Evolutionary conservation across 2,113 vertebrate genomes (phyloP).

Genomic region (Paraplagusia blochii): DNA sequence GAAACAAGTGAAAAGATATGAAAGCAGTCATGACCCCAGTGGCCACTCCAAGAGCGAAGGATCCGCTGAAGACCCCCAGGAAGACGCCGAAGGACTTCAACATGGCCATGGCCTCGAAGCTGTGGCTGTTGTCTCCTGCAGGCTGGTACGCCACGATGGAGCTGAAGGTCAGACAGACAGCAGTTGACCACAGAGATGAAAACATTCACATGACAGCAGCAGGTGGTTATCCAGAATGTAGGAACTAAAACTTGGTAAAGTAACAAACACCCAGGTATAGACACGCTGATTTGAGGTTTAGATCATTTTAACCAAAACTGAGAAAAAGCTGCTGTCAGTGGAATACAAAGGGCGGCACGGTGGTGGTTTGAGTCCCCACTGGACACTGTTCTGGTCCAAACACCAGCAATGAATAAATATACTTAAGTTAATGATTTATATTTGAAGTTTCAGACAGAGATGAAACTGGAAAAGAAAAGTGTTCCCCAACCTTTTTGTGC

Average conservation of each 20-base stretch:
- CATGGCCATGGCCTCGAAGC: conserved; percentile 91
- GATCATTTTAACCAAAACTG: neutral
- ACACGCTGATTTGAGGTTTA: neutral
- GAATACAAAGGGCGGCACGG: neutral
- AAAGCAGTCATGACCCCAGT: conserved; percentile 94
- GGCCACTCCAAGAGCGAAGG: conserved; percentile 91
- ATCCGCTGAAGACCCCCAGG: conserved; percentile 94
- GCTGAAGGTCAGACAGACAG: conserved; percentile 61
- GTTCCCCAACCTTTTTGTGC: no score
- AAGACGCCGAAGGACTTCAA: conserved; percentile 92
- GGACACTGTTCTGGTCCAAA: no score
- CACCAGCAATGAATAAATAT: no score
- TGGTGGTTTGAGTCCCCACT: no score
- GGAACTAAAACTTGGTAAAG: neutral
- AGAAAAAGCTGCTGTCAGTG: neutral
- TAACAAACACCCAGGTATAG: conserved; percentile 20
- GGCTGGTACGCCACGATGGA: conserved; percentile 95
- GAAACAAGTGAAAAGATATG: conserved; percentile 83
- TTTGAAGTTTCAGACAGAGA: no score
- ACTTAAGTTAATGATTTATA: no score
- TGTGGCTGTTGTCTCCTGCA: conserved; percentile 89
- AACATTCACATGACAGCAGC: conserved; percentile 4
- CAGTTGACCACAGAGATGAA: neutral
- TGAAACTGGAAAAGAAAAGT: no score
- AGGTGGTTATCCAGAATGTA: conserved; percentile 2